Conservation (phyloP, 2,797 vertebrate species). For the Eleutherodactylus coqui region DNA sequence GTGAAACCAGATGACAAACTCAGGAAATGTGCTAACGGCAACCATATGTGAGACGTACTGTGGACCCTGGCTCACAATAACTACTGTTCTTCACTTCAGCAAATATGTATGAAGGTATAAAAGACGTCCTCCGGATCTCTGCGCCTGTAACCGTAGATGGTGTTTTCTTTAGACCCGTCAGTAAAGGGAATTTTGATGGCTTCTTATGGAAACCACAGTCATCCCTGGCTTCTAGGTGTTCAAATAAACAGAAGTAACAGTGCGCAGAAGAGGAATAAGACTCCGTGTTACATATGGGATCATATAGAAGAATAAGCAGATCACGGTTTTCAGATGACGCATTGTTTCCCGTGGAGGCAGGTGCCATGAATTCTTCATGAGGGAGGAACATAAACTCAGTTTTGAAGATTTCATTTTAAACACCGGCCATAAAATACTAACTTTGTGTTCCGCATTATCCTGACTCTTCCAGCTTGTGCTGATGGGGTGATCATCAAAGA, state of each 20-base stretch:
- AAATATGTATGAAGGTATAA: not conserved
- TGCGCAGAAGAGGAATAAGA: not conserved
- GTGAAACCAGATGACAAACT: not conserved
- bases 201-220: slow-evolving; percentile 20
- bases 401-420: not conserved
- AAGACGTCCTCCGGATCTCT: not conserved
- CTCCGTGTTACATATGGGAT: not conserved
- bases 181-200: not conserved
- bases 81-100: slow-evolving; percentile 21
- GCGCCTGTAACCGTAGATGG: not conserved
- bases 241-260: not conserved
- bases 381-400: not conserved
- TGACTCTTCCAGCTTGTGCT: not conserved
- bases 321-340: not conserved
- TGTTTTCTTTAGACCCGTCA: slow-evolving; percentile 17
- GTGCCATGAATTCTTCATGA: not conserved
- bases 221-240: not conserved
- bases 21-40: slow-evolving; percentile 10
- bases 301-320: not conserved
- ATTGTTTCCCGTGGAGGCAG: not conserved
- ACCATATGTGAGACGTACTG: slow-evolving; percentile 2
- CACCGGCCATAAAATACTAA: not conserved
- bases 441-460: not conserved
- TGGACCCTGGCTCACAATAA: slow-evolving; percentile 1
- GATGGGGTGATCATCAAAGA: not conserved